Percentiles rank a stretch among this genome's conserved stretches.
These are phyloP conservation scores for Heteractis magnifica DNA, from an alignment of 92 coral and sea anemone genomes.

Conservation along the genomic window DNA sequence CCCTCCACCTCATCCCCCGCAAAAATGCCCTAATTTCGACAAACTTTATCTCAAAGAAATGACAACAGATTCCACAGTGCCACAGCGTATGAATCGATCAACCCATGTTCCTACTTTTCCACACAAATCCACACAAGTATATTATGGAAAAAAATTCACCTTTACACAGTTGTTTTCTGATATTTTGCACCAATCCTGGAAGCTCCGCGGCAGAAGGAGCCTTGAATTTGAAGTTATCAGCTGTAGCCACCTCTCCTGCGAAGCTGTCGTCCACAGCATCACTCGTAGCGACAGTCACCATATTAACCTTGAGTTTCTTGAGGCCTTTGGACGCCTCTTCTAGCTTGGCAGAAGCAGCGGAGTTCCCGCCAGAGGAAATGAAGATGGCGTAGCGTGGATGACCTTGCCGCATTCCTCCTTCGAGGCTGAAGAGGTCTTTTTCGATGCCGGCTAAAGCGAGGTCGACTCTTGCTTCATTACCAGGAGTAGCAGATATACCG, in stretches of 20 bases:
- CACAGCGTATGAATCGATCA: too few species aligned
- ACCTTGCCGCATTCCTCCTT: constrained; percentile 53
- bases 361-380: constrained; percentile 49
- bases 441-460: constrained; percentile 16
- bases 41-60: too few species aligned
- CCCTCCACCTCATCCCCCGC: too few species aligned
- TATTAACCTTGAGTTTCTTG: constrained; percentile 48
- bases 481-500: neutral
- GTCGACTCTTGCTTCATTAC: constrained; percentile 22
- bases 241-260: constrained; percentile 44
- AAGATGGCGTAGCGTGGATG: constrained; percentile 48
- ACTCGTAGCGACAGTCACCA: constrained; percentile 60
- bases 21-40: too few species aligned
- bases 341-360: constrained; percentile 40
- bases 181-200: constrained; percentile 9
- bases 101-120: neutral
- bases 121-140: too few species aligned
- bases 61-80: too few species aligned
- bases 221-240: constrained; percentile 25
- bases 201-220: constrained; percentile 46
- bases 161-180: constrained; percentile 32
- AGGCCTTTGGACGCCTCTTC: constrained; percentile 45
- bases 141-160: constrained; percentile 14
- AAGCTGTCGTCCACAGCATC: constrained; percentile 39
- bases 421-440: constrained; percentile 32